A percentile compares a stretch with the other conserved stretches of the same genome.
These are phyloP conservation scores for Leptestheria dahalacensis DNA, from an alignment of 1,140 invertebrate species.

Conservation along the genomic window DNA sequence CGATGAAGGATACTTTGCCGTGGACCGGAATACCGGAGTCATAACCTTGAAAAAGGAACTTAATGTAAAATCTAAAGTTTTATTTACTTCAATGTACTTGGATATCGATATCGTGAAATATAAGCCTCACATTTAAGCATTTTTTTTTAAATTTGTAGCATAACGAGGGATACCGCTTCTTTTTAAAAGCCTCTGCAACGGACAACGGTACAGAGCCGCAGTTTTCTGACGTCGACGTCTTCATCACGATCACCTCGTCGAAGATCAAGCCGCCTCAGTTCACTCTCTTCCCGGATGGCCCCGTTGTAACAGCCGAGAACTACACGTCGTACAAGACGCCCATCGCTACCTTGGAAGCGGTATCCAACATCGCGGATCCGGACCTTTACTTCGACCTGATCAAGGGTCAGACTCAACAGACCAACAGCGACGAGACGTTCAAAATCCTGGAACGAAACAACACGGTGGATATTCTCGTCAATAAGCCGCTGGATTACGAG, in stretches of 20 bases:
- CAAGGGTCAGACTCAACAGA: constrained; percentile 60
- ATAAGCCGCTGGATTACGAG: constrained; percentile 63
- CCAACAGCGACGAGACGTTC: constrained; percentile 63
- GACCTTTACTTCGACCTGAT: constrained; percentile 62
- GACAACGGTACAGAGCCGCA: constrained; percentile 51
- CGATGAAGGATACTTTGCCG: constrained; percentile 54
- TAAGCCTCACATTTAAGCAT: neutral
- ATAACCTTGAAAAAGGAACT: constrained; percentile 56
- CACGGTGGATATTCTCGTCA: constrained; percentile 52
- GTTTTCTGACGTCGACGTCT: constrained; percentile 49
- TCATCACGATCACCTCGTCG: constrained; percentile 68
- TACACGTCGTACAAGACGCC: constrained; percentile 46
- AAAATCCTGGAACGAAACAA: constrained; percentile 22
- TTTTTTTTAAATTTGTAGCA: constrained; percentile 32
- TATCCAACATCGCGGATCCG: constrained; percentile 55
- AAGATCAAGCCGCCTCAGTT: constrained; percentile 72
- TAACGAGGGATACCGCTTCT: constrained; percentile 47
- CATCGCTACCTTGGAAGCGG: constrained; percentile 49
- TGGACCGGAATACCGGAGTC: constrained; percentile 58
- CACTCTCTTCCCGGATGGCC: constrained; percentile 32
- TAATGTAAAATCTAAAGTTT: constrained; percentile 25
- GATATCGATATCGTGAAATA: no score
- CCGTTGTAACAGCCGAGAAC: constrained; percentile 54
- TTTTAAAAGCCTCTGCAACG: constrained; percentile 51
- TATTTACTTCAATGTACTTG: neutral